Base-by-base conservation (phyloP, 1,140 invertebrate genomes). In the Camponotus floridanus region DNA sequence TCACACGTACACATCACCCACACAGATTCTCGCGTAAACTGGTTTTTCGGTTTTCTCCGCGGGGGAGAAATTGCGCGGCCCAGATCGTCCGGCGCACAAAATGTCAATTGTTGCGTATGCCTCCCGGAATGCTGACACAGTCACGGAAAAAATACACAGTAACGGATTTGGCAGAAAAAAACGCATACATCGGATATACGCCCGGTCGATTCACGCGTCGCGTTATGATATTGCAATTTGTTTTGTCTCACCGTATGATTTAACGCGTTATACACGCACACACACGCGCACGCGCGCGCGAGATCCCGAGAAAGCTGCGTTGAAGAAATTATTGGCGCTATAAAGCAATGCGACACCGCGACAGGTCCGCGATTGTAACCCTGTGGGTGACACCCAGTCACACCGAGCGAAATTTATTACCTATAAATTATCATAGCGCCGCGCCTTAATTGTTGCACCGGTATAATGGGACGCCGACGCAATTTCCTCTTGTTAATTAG, bases 31-130 rank as follows among this genome's bases (percentile, higher is more conserved):
- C 45, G 42, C 11, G 36, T 88, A 85, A 88, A 89, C 87, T 70
- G 67, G 87, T 88, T 88, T 74, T 80, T 73, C 39, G 74, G 81
- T 89, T 86, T 88, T 88, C 87, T 88, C 81, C 21, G 21, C 55
- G 71, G 26, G 45, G 67, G 74, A 68, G 62, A 88, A 62, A 88
- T 81, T 59, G 84, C 80, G 80, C 62, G 81, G 62, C 68, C 81
- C 61, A 86, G 86, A 87, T 88, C 73, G 33, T 62, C 13, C 13
- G 15, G 3, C 62, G 45, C 48, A 57, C 68, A 57, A 51, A 26
- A 87, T 85, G 87, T 78, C 80, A 73, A 65, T 88, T 85, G 87
- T 73, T 62, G 86, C 15, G 39, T 73, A 84, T 51, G 18, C 57
- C 9, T 57, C 39, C 68, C 21, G 59, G 87, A 78, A 89, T 89